Percentiles rank a stretch among this genome's conserved stretches.
Conservation (phyloP, 35 echinoderm and acorn worm species). For the Holothuria glaberrima region DNA sequence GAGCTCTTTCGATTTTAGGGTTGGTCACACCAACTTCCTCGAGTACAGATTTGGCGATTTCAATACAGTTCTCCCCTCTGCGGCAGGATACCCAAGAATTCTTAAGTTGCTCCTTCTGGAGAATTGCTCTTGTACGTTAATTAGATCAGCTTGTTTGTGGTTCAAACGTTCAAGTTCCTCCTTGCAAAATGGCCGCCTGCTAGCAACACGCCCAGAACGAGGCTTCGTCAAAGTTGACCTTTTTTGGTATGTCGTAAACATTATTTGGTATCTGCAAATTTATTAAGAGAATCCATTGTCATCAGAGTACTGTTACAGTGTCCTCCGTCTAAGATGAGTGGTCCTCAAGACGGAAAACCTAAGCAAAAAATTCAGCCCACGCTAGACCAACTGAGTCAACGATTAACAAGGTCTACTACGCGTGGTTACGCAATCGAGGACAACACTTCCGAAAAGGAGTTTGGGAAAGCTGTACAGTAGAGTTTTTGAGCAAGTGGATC, state of each 20-base stretch:
- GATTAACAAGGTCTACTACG: background rate
- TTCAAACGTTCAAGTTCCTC: too few species aligned
- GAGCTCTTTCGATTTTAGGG: too few species aligned
- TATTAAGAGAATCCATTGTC: background rate
- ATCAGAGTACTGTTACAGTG: background rate
- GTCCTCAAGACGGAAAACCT: background rate
- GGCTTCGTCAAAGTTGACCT: conserved; percentile 9
- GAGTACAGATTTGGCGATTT: too few species aligned
- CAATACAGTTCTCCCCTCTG: too few species aligned
- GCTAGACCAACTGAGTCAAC: conserved; percentile 6
- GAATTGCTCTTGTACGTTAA: too few species aligned
- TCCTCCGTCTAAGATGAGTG: background rate
- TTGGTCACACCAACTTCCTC: too few species aligned
- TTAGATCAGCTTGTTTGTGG: too few species aligned
- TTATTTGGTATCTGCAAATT: background rate
- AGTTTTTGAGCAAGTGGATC: too few species aligned
- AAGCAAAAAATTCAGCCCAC: background rate
- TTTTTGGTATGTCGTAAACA: conserved; percentile 20
- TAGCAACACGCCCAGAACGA: background rate
- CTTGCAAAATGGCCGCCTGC: background rate
- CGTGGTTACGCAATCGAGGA: background rate
- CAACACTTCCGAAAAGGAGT: too few species aligned
- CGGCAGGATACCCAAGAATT: too few species aligned
- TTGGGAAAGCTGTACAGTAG: too few species aligned
- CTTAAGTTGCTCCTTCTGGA: too few species aligned